Evolutionary conservation across 1,140 invertebrate species (phyloP).

Genomic region (Archegozetes longisetosus): DNA sequence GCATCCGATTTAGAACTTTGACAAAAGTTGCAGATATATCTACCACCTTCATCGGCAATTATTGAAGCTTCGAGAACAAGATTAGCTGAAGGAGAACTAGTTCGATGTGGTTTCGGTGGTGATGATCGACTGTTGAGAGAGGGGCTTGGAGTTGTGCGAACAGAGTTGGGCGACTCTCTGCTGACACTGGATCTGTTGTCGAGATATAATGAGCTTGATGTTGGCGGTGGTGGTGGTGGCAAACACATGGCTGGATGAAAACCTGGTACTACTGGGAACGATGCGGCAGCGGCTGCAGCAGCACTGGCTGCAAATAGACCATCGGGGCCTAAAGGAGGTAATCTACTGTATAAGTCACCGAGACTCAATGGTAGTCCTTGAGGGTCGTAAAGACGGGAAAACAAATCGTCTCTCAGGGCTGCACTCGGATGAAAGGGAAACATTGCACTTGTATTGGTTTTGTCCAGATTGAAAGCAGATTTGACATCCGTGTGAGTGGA

Average conservation of each 20-base stretch:
- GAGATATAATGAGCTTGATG: neutral
- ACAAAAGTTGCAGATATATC: constrained; percentile 46
- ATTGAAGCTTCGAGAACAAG: constrained; percentile 4
- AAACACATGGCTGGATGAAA: constrained; percentile 18
- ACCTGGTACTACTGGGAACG: constrained; percentile 4
- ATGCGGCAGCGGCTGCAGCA: constrained; percentile 3
- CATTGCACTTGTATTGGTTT: constrained; percentile 22
- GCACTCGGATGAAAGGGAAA: constrained; percentile 35
- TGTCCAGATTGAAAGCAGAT: constrained; percentile 24
- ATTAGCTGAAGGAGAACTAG: neutral
- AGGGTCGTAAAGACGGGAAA: constrained; percentile 61
- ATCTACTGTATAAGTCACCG: constrained; percentile 32
- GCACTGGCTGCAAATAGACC: constrained; percentile 27
- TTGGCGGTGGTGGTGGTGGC: constrained; percentile 7
- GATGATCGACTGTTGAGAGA: neutral
- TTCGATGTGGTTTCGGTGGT: constrained; percentile 2
- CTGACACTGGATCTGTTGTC: neutral
- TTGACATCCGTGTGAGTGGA: constrained; percentile 42
- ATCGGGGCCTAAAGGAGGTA: constrained; percentile 27
- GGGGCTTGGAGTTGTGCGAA: neutral
- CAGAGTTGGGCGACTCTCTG: neutral
- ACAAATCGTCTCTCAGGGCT: constrained; percentile 50
- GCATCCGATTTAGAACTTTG: constrained; percentile 41
- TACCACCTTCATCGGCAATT: constrained; percentile 36
- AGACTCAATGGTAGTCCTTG: constrained; percentile 36